Percentiles rank a stretch among this genome's conserved stretches.
These are phyloP conservation scores for Rhegmatorhina hoffmannsi DNA, from an alignment of 2,113 vertebrate genomes.

Conservation along the genomic window DNA sequence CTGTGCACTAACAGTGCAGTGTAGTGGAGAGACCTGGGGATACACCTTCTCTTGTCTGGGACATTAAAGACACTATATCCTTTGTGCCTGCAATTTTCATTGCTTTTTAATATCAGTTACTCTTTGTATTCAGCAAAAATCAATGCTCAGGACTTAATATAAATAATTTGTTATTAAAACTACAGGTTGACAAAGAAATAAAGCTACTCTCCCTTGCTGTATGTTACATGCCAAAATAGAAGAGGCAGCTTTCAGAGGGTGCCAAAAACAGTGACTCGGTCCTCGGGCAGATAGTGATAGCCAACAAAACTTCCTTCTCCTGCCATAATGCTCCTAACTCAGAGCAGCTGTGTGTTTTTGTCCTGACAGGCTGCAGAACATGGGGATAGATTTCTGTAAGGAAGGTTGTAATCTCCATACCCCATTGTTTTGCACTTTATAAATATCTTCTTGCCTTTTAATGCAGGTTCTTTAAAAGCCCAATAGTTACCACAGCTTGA, in stretches of 20 bases:
- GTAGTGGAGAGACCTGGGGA: neutral
- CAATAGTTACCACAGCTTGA: neutral
- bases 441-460: neutral
- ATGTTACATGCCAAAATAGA: neutral
- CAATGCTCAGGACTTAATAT: neutral
- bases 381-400: neutral
- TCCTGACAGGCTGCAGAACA: rapidly evolving
- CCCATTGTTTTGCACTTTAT: neutral
- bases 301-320: neutral
- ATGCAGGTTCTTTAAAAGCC: neutral
- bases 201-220: neutral
- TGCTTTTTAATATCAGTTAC: neutral
- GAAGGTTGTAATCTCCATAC: neutral
- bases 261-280: neutral
- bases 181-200: neutral
- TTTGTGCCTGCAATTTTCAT: neutral
- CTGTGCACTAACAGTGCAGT: neutral
- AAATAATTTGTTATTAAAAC: neutral
- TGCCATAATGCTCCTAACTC: neutral
- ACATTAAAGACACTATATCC: neutral
- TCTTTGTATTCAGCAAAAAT: neutral
- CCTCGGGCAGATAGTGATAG: neutral
- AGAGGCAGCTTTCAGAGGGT: neutral
- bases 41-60: neutral
- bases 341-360: neutral